These are phyloP conservation scores for Pterostichus niger DNA, from an alignment of 2,888 invertebrate genomes.

Conservation along the genomic window DNA sequence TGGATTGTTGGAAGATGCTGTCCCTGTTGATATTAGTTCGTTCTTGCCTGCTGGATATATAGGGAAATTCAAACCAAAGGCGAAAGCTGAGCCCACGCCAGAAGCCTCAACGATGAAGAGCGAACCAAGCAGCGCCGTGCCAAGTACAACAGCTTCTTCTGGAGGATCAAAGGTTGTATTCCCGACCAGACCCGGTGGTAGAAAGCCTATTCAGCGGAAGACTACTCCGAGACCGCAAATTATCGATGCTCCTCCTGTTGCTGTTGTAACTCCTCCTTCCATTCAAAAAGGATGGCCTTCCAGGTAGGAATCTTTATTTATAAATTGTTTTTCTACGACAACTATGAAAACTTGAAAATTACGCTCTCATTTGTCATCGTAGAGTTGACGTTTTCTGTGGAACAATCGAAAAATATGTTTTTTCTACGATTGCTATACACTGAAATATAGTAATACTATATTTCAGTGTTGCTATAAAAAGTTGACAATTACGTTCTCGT, in stretches of 20 bases:
- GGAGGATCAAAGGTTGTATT: conserved; percentile 85
- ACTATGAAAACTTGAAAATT: too few species aligned
- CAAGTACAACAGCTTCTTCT: conserved; percentile 77
- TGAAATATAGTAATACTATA: too few species aligned
- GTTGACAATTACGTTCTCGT: too few species aligned
- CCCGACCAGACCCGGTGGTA: conserved; percentile 86
- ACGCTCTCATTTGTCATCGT: too few species aligned
- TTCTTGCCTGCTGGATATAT: conserved; percentile 83
- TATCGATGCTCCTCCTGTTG: conserved; percentile 77
- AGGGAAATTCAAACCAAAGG: conserved; percentile 68
- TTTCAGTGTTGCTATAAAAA: too few species aligned
- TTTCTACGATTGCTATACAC: too few species aligned
- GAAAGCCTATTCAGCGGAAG: conserved; percentile 81
- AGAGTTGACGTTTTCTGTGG: too few species aligned
- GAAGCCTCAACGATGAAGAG: conserved; percentile 68
- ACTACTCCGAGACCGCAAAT: conserved; percentile 80
- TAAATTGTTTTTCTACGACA: too few species aligned
- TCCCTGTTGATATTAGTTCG: conserved; percentile 79
- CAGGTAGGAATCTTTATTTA: conserved; percentile 78
- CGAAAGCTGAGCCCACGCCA: conserved; percentile 71
- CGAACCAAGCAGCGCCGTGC: conserved; percentile 71
- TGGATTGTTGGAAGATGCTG: conserved; percentile 70
- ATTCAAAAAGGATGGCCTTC: conserved; percentile 93
- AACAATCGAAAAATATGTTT: too few species aligned
- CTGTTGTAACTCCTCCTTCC: conserved; percentile 80